Evolutionary conservation across 1,140 invertebrate genomes (phyloP), one percentile per base, ranked within the genome.

Genomic region (Dufourea novaeangliae): DNA sequence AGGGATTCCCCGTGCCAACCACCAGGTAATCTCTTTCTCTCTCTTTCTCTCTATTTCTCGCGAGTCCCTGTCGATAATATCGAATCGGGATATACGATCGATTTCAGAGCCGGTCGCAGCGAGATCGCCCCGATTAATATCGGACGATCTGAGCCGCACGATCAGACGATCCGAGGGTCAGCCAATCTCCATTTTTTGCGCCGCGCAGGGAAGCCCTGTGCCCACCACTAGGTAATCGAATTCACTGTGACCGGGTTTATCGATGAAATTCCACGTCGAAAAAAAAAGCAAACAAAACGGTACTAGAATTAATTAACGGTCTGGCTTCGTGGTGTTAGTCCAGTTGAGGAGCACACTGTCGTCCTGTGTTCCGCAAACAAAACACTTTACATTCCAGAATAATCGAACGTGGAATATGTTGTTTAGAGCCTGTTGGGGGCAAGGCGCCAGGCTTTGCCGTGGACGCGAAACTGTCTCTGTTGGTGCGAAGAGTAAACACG

Each of bases 61-160:
- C 39, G 39, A 14, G 41, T 44, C 41, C 12, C 41, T 44, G 14
- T 17, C 1, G 20, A 0, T 20, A n/a, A n/a, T n/a, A 62, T 46
- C 37, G 54, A 44, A 59, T 27, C 25, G 14, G 46, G 3, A n/a
- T 14, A 29, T 2, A 63, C 41, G 68, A 50, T 80, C 77, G 69
- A 79, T 90, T 91, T 76, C 92, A 97, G 96, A 97, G 86, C 96
- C 96, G 29, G 94, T 97, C 81, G 95, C 95, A 89, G 95, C 94
- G 85, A 96, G 96, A 73, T 94, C 94, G 56, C 96, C 96, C 37
- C 96, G 96, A 91, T 94, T 97, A 89, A 95, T 95, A 56, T 94
- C 95, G 80, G 95, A 93, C 77, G 95, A 95, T 89, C 93, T 94
- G 88, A 94, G 93, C 93, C 94, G 93, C 85, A 94, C 93, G 78